A percentile compares a stretch with the other conserved stretches of the same genome.
phyloP scores from a whole-genome alignment of 1,140 invertebrate genomes.

The Aplysia californica region DNA sequence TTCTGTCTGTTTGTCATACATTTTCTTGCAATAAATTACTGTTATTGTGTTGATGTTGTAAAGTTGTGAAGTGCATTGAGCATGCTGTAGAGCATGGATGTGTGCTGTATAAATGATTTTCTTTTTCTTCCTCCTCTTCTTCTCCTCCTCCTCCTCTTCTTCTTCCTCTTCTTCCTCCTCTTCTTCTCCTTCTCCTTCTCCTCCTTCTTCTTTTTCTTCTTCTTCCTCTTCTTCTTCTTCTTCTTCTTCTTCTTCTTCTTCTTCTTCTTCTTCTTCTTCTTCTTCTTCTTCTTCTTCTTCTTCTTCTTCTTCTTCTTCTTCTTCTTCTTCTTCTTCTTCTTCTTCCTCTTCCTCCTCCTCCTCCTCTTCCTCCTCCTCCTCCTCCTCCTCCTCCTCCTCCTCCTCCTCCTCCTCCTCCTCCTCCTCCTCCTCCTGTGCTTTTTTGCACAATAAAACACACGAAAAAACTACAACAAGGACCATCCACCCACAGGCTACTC shows the following conservation, averaged over 20 bases:
- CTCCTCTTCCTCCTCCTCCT: no score
- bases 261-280: background rate
- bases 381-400: no score
- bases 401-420: no score
- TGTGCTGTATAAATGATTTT: no score
- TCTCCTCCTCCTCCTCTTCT: background rate
- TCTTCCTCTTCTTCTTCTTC: conserved; percentile 3
- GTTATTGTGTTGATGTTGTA: background rate
- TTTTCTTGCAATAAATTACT: conserved; percentile 7
- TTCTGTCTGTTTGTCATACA: no score
- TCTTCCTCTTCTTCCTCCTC: background rate
- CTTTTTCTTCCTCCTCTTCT: background rate
- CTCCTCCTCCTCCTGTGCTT: no score
- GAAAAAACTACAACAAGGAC: no score
- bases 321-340: background rate
- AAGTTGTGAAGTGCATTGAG: background rate
- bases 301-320: background rate
- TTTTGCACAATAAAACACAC: no score
- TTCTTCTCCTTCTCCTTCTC: background rate
- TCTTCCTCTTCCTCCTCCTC: no score
- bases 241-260: background rate
- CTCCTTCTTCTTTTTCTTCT: background rate
- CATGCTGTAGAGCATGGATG: background rate
- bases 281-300: conserved; percentile 5
- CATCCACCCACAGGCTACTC: background rate